Evolutionary conservation across 2,113 vertebrate species (phyloP).

Genomic region (Oryzias woworae): DNA sequence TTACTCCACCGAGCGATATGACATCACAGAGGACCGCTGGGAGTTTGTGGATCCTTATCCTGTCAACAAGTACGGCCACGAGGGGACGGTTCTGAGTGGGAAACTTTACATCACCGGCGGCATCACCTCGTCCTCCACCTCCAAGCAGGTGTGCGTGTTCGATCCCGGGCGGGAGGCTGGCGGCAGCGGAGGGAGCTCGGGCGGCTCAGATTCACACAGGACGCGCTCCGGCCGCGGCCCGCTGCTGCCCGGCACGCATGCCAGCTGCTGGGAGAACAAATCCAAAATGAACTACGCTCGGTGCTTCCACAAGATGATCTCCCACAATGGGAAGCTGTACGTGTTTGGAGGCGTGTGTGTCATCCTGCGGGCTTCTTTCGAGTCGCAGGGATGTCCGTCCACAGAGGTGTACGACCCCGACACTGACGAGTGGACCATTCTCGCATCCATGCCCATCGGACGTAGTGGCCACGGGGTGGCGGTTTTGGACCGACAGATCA

Average conservation of each 20-base stretch:
- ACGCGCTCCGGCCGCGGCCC: constrained; percentile 81
- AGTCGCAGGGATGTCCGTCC: constrained; percentile 98
- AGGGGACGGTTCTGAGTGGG: constrained; percentile 93
- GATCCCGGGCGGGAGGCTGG: constrained; percentile 92
- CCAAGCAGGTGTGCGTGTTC: constrained; percentile 98
- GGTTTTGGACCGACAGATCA: constrained; percentile 95
- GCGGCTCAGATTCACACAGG: constrained; percentile 78
- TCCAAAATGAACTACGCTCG: constrained; percentile 99
- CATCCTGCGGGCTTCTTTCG: constrained; percentile 95
- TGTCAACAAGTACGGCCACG: constrained; percentile 97
- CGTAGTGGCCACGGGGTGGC: constrained; percentile 97
- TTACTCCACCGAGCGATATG: constrained; percentile 96
- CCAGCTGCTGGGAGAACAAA: constrained; percentile 98
- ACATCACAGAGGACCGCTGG: constrained; percentile 97
- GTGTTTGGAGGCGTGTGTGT: constrained; percentile 98
- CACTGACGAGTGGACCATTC: constrained; percentile 96
- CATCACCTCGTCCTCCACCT: constrained; percentile 98
- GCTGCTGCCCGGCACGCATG: constrained; percentile 76
- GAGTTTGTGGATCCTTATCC: constrained; percentile 98
- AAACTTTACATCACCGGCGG: constrained; percentile 97
- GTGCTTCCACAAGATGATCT: constrained; percentile 99
- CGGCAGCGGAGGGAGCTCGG: constrained; percentile 18
- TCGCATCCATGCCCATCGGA: constrained; percentile 98
- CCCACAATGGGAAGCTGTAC: constrained; percentile 96
- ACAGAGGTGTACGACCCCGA: constrained; percentile 97